Conservation (phyloP, 2,797 vertebrate species). For the Sebastes matsubarae region DNA sequence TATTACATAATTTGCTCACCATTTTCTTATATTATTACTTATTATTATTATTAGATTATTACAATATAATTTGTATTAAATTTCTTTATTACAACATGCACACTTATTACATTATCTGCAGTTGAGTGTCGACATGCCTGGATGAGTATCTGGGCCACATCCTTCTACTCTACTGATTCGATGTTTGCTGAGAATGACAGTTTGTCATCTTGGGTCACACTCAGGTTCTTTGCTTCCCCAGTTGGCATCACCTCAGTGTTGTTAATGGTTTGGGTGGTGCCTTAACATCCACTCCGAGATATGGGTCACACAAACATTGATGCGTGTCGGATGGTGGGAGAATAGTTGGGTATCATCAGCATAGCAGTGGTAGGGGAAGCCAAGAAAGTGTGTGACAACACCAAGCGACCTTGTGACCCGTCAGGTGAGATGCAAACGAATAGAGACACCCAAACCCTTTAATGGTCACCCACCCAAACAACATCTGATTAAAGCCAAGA, state of each 20-base stretch:
- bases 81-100: neutral
- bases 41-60: neutral
- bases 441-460: neutral
- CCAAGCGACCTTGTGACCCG: neutral
- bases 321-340: neutral
- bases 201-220: neutral
- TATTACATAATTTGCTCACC: neutral
- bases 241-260: neutral
- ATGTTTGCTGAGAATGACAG: neutral
- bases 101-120: neutral
- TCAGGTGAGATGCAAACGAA: neutral
- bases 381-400: neutral
- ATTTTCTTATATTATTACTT: neutral
- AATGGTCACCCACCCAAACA: neutral
- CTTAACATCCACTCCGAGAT: neutral
- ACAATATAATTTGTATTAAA: neutral
- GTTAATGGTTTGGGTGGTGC: neutral
- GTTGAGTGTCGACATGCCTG: neutral
- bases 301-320: neutral
- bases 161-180: neutral
- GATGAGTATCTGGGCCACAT: neutral
- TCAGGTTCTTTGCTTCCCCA: neutral
- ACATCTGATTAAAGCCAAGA: neutral
- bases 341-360: neutral
- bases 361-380: neutral